These are phyloP conservation scores for Anoplius nigerrimus DNA, from an alignment of 2,888 invertebrate species.

Conservation along the genomic window DNA sequence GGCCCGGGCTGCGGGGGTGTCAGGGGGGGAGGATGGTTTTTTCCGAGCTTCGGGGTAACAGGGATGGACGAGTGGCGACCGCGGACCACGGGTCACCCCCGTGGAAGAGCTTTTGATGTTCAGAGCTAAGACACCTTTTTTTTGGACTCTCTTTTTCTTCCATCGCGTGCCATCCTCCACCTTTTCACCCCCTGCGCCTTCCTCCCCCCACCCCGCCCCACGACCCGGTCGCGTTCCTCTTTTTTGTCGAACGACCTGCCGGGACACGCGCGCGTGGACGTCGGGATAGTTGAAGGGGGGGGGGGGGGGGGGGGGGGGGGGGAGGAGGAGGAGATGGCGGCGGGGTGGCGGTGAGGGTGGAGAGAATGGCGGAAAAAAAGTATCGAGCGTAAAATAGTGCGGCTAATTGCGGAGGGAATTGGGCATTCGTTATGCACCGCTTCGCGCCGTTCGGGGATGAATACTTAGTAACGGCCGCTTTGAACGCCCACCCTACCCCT, in stretches of 20 bases:
- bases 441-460: conserved; percentile 2
- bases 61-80: conserved; percentile 53
- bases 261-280: not conserved
- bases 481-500: too few species aligned
- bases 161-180: conserved; percentile 5
- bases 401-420: conserved; percentile 31
- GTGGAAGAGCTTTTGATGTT: conserved; percentile 60
- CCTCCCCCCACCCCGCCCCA: not conserved
- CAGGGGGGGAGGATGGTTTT: conserved; percentile 31
- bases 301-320: not conserved
- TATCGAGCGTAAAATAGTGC: conserved; percentile 30
- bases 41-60: conserved; percentile 43
- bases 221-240: not conserved
- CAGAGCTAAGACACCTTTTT: conserved; percentile 55
- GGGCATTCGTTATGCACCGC: conserved; percentile 37
- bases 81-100: conserved; percentile 53
- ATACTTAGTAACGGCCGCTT: too few species aligned
- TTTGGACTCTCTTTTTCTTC: conserved; percentile 47
- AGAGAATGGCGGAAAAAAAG: conserved; percentile 25
- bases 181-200: conserved; percentile 1
- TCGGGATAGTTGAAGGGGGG: not conserved
- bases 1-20: not conserved
- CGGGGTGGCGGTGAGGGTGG: not conserved
- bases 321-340: conserved; percentile 13
- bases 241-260: conserved; percentile 40